These are phyloP conservation scores for Oreonectes daqikongensis DNA, from an alignment of 2,797 vertebrate species.

Conservation along the genomic window DNA sequence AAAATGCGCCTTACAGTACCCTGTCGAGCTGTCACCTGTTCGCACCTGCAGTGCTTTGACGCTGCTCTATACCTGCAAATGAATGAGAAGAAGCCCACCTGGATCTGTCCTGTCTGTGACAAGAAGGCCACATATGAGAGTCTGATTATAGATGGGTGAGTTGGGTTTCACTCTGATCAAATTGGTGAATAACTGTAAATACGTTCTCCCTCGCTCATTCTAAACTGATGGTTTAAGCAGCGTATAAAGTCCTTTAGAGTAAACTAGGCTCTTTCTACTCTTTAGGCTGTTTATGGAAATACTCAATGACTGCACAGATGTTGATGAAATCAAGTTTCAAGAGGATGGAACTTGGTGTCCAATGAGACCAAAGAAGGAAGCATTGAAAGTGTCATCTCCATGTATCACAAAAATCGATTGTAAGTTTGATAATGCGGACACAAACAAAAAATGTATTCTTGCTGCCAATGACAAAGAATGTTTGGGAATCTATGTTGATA, in stretches of 20 bases:
- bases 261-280: slow-evolving; percentile 3
- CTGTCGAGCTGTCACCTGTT: slow-evolving; percentile 92
- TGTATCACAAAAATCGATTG: slow-evolving; percentile 86
- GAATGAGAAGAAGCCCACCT: slow-evolving; percentile 98
- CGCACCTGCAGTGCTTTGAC: slow-evolving; percentile 96
- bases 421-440: slow-evolving; percentile 66
- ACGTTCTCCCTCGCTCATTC: neutral
- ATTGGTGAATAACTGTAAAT: too few species aligned
- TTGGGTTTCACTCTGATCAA: neutral
- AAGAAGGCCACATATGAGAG: slow-evolving; percentile 95
- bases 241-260: neutral
- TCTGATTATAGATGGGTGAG: slow-evolving; percentile 93
- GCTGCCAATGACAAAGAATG: neutral
- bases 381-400: slow-evolving; percentile 84
- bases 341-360: slow-evolving; percentile 97
- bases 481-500: neutral
- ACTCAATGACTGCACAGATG: slow-evolving; percentile 93
- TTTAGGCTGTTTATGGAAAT: slow-evolving; percentile 95
- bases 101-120: slow-evolving; percentile 98
- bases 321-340: slow-evolving; percentile 97
- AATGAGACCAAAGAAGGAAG: slow-evolving; percentile 95
- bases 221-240: neutral
- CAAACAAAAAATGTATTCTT: neutral
- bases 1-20: slow-evolving; percentile 96
- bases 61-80: slow-evolving; percentile 96